phyloP scores from a whole-genome alignment of 2,797 vertebrate species.

The Scolopax rusticola region DNA sequence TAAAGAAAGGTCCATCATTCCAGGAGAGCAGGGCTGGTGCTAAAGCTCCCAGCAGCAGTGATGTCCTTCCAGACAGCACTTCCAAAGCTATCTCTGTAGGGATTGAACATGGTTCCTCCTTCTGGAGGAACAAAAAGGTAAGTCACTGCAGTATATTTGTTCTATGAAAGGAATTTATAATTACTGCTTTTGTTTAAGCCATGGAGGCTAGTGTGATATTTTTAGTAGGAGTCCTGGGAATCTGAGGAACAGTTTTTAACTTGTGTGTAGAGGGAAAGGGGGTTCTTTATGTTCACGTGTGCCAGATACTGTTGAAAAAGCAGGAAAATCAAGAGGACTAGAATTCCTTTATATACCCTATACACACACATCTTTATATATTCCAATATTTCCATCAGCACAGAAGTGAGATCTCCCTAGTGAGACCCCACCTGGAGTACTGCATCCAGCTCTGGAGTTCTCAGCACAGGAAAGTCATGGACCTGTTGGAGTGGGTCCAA shows the following conservation, averaged over 20 bases:
- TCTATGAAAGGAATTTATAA: background rate
- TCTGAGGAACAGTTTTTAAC: background rate
- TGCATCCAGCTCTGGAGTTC: background rate
- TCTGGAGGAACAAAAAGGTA: constrained; percentile 80
- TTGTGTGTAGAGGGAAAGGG: background rate
- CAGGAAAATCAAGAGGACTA: background rate
- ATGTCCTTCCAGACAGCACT: background rate
- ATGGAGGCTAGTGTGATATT: background rate
- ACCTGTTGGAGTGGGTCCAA: background rate
- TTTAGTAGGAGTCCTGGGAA: background rate
- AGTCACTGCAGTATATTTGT: background rate
- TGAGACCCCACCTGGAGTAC: background rate
- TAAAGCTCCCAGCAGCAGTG: constrained; percentile 23
- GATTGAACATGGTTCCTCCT: constrained; percentile 31
- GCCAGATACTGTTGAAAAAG: constrained; percentile 10
- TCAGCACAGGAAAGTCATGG: background rate
- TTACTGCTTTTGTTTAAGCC: background rate
- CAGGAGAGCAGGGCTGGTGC: constrained; percentile 70
- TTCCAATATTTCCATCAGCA: background rate
- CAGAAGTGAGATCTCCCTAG: background rate
- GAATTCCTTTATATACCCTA: background rate
- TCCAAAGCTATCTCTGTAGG: background rate
- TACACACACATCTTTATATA: background rate
- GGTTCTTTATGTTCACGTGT: background rate
- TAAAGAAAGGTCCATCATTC: constrained; percentile 62